A percentile compares a stretch with the other conserved stretches of the same genome.
phyloP scores from a whole-genome alignment of 2,888 invertebrate species.

The Rosalia funebris region DNA sequence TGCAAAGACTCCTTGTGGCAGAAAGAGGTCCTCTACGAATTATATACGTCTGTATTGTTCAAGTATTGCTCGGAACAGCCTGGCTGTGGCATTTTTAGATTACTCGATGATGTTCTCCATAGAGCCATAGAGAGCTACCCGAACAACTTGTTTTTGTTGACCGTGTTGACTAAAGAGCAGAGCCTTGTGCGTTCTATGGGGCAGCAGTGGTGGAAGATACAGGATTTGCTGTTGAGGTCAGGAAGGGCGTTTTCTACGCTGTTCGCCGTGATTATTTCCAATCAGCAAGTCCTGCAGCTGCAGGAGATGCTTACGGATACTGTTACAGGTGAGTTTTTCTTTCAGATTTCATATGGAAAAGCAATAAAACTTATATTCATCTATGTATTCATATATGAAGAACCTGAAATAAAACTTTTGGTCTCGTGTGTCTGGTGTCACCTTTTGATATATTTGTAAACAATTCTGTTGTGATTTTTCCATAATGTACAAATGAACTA shows the following conservation, averaged over 20 bases:
- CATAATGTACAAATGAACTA: no score
- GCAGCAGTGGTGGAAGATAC: constrained; percentile 68
- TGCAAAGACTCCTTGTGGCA: constrained; percentile 49
- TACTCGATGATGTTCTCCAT: constrained; percentile 61
- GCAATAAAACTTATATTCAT: no score
- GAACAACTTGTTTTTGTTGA: constrained; percentile 69
- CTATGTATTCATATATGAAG: no score
- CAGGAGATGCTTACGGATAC: constrained; percentile 57
- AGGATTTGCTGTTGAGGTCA: constrained; percentile 61
- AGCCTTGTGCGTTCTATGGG: constrained; percentile 58
- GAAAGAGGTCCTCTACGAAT: constrained; percentile 64
- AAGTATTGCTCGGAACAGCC: constrained; percentile 55
- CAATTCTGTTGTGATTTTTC: no score
- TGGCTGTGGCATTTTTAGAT: constrained; percentile 59
- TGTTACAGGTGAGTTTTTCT: constrained; percentile 53
- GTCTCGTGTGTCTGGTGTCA: no score
- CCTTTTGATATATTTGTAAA: no score
- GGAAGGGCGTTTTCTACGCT: constrained; percentile 65
- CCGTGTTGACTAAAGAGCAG: constrained; percentile 65
- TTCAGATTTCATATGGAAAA: not conserved
- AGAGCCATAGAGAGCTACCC: constrained; percentile 66
- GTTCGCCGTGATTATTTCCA: constrained; percentile 64
- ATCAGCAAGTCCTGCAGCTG: constrained; percentile 54
- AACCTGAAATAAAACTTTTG: no score
- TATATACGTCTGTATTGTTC: constrained; percentile 60